phyloP scores from a whole-genome alignment of 1,140 invertebrate species.

The Drosophila setifemur region DNA sequence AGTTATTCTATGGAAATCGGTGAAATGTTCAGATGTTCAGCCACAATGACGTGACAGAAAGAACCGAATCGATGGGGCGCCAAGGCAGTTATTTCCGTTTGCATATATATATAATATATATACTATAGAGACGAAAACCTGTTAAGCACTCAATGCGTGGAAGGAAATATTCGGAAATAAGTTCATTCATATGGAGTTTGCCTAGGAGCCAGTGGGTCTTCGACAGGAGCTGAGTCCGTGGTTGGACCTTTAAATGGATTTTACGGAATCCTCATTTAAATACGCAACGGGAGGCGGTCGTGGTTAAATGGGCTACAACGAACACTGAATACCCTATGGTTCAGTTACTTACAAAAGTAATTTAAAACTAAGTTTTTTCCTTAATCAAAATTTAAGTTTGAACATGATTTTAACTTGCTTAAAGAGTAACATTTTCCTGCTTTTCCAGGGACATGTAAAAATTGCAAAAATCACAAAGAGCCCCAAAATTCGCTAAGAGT shows the following conservation, averaged over 20 bases:
- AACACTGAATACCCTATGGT: constrained; percentile 24
- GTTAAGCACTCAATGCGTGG: constrained; percentile 58
- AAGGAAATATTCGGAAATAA: constrained; percentile 68
- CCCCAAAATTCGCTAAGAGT: neutral
- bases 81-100: constrained; percentile 53
- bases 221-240: constrained; percentile 2
- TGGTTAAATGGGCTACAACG: neutral
- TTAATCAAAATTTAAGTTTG: neutral
- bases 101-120: neutral
- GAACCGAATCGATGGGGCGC: constrained; percentile 38
- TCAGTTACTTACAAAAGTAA: too few species aligned
- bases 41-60: constrained; percentile 39
- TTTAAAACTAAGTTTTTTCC: neutral
- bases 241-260: constrained; percentile 67
- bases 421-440: neutral
- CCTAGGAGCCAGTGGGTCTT: neutral
- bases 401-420: neutral
- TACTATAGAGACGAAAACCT: constrained; percentile 23
- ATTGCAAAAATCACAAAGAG: too few species aligned
- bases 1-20: constrained; percentile 24
- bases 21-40: constrained; percentile 16
- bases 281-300: constrained; percentile 47
- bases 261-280: constrained; percentile 69
- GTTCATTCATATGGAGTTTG: constrained; percentile 54
- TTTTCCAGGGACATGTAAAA: too few species aligned